Conservation (phyloP, 2,888 invertebrate genomes). For the Drosophila acutilabella region DNA sequence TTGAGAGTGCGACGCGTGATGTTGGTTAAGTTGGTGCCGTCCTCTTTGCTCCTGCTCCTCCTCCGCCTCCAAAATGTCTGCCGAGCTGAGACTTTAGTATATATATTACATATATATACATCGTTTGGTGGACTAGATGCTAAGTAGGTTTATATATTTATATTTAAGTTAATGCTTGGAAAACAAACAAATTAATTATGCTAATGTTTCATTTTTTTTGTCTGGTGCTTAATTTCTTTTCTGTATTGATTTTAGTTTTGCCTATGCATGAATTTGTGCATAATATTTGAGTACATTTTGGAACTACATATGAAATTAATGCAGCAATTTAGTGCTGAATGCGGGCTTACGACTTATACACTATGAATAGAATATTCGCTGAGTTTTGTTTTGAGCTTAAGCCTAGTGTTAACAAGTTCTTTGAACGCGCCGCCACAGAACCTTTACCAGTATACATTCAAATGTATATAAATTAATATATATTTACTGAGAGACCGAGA, state of each 20-base stretch:
- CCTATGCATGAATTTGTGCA: conserved; percentile 47
- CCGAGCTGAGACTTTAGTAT: conserved; percentile 49
- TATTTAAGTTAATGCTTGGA: conserved; percentile 47
- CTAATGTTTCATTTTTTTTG: conserved; percentile 29
- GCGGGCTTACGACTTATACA: conserved; percentile 56
- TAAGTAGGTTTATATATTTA: conserved; percentile 42
- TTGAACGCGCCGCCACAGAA: conserved; percentile 68
- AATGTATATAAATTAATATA: conserved; percentile 21
- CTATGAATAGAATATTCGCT: conserved; percentile 32
- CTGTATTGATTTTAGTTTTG: conserved; percentile 8
- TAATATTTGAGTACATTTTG: conserved; percentile 48
- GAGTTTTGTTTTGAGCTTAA: conserved; percentile 41
- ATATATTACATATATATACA: conserved; percentile 26
- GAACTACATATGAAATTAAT: conserved; percentile 24
- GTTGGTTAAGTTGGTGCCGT: conserved; percentile 55
- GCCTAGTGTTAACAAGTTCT: conserved; percentile 28
- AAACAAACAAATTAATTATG: conserved; percentile 35
- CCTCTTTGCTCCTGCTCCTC: conserved; percentile 52
- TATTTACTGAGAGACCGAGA: conserved; percentile 63
- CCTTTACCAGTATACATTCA: conserved; percentile 20
- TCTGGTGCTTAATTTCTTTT: conserved; percentile 33
- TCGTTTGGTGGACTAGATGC: conserved; percentile 46
- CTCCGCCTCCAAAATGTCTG: conserved; percentile 55
- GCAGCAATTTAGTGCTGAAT: conserved; percentile 45
- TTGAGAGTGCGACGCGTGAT: conserved; percentile 51